These are phyloP conservation scores for Phrixothrix hirtus DNA, from an alignment of 2,888 invertebrate genomes.

Conservation along the genomic window DNA sequence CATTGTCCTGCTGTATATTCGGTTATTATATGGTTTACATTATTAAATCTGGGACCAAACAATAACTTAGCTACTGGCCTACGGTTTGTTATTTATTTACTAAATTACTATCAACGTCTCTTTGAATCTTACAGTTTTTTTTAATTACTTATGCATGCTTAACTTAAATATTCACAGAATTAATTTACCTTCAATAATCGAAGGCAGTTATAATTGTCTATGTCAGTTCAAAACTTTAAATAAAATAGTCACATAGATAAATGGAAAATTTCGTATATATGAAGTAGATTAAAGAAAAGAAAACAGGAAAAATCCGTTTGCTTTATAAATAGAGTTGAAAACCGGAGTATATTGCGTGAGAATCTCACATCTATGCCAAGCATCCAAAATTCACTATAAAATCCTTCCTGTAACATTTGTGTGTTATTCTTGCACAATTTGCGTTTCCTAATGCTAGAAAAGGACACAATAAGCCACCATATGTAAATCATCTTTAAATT, in stretches of 20 bases:
- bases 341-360: conserved; percentile 40
- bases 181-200: too few species aligned
- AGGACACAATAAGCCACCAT: conserved; percentile 1
- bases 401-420: too few species aligned
- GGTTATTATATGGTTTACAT: conserved; percentile 39
- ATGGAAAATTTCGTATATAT: conserved; percentile 32
- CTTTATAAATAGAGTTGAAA: conserved; percentile 41
- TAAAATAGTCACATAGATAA: too few species aligned
- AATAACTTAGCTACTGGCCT: conserved; percentile 17
- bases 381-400: conserved; percentile 5
- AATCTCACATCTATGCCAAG: conserved; percentile 29
- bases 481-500: neutral
- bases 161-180: too few species aligned
- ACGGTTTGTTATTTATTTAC: neutral
- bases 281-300: conserved; percentile 38
- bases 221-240: too few species aligned
- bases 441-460: too few species aligned
- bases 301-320: conserved; percentile 40
- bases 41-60: conserved; percentile 33
- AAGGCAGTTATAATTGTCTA: too few species aligned
- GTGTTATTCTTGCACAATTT: too few species aligned
- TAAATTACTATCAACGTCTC: neutral
- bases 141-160: too few species aligned
- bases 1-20: conserved; percentile 36
- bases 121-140: neutral